Conservation (phyloP, 1,140 invertebrate genomes). For the Sesamia nonagrioides region DNA sequence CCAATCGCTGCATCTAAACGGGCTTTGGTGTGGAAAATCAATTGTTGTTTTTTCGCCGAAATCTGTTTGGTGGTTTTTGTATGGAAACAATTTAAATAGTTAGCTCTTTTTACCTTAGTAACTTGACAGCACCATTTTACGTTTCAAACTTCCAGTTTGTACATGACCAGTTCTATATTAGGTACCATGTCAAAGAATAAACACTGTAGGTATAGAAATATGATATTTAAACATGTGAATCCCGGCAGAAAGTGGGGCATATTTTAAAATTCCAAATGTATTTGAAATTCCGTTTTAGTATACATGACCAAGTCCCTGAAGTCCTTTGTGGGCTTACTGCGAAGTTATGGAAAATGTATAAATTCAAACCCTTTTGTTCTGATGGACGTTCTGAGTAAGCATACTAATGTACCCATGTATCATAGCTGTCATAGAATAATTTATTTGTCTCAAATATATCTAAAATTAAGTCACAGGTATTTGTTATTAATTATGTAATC, state of each 20-base stretch:
- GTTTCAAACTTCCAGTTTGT: not conserved
- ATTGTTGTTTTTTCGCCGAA: not conserved
- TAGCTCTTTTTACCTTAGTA: not conserved
- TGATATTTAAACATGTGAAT: slow-evolving; percentile 24
- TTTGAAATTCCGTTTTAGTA: slow-evolving; percentile 13
- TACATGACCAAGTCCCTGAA: slow-evolving; percentile 13
- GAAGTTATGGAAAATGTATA: slow-evolving; percentile 3
- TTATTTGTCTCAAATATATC: not conserved
- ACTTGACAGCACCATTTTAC: not conserved
- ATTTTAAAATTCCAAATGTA: slow-evolving; percentile 39
- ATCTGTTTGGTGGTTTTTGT: not conserved
- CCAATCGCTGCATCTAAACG: not conserved
- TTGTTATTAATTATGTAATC: no score
- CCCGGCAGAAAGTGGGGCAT: slow-evolving; percentile 14
- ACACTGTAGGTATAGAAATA: not conserved
- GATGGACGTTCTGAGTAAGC: not conserved
- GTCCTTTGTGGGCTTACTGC: slow-evolving; percentile 19
- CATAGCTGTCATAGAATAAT: not conserved
- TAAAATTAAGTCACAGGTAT: no score
- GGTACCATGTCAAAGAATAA: not conserved
- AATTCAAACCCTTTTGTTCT: slow-evolving; percentile 3
- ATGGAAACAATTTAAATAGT: not conserved
- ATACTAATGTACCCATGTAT: not conserved
- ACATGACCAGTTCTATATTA: not conserved
- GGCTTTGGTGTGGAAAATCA: not conserved